Evolutionary conservation across 2,888 invertebrate genomes (phyloP).

Genomic region (Brenthis hecate): DNA sequence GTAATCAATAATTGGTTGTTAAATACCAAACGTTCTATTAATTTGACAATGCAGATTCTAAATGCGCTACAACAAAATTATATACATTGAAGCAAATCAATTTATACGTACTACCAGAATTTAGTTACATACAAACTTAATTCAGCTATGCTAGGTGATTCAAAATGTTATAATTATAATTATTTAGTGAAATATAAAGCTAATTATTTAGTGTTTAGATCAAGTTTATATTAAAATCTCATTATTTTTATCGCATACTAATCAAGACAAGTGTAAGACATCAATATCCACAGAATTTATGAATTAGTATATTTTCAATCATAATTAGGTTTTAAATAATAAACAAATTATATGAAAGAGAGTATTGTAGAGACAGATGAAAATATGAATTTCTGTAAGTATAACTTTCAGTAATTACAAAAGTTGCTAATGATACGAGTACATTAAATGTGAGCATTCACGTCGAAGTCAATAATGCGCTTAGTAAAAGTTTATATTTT

Average conservation of each 20-base stretch:
- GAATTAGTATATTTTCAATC: too few species aligned
- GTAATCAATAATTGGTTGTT: constrained; percentile 38
- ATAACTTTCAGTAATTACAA: constrained; percentile 5
- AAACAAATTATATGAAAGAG: not conserved
- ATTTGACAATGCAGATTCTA: constrained; percentile 66
- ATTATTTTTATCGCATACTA: too few species aligned
- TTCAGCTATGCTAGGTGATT: not conserved
- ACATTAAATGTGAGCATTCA: constrained; percentile 13
- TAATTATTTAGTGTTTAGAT: too few species aligned
- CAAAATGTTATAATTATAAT: not conserved
- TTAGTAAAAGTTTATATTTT: constrained; percentile 18
- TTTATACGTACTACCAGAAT: constrained; percentile 10
- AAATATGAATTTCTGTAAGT: constrained; percentile 2
- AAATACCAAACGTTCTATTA: constrained; percentile 57
- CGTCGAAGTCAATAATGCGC: constrained; percentile 13
- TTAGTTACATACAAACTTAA: constrained; percentile 2
- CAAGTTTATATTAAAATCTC: too few species aligned
- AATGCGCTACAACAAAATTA: constrained; percentile 49
- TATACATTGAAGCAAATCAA: constrained; percentile 41
- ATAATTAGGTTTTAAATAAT: not conserved
- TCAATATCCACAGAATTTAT: too few species aligned
- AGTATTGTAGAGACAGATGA: not conserved
- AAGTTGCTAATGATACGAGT: constrained; percentile 17
- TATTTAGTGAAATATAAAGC: too few species aligned
- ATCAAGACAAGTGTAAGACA: too few species aligned